These are phyloP conservation scores for Leucoma salicis DNA, from an alignment of 2,888 invertebrate genomes.

Conservation along the genomic window DNA sequence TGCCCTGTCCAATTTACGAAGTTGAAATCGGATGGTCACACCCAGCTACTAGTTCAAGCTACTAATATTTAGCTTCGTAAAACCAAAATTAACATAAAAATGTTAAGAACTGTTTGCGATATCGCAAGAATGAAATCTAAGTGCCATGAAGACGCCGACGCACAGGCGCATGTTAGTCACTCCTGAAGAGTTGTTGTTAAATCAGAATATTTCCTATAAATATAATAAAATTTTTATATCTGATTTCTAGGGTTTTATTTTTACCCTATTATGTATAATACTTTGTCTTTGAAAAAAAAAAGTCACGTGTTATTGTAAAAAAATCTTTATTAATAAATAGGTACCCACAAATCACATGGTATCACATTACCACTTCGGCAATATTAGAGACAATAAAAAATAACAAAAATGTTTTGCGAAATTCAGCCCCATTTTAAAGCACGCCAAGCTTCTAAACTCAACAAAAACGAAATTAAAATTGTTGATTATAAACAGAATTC, in stretches of 20 bases:
- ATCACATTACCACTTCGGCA: constrained; percentile 55
- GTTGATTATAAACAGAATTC: too few species aligned
- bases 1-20: constrained; percentile 26
- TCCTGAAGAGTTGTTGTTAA: constrained; percentile 67
- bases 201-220: constrained; percentile 82
- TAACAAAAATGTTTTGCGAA: too few species aligned
- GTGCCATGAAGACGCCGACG: constrained; percentile 59
- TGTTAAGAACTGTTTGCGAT: constrained; percentile 3
- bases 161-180: constrained; percentile 46
- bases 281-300: background rate
- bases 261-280: too few species aligned
- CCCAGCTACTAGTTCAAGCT: constrained; percentile 20
- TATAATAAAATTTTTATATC: constrained; percentile 81
- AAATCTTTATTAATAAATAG: constrained; percentile 58
- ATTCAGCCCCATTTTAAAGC: too few species aligned
- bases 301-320: constrained; percentile 1
- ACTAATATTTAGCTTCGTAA: constrained; percentile 24
- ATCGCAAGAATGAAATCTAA: constrained; percentile 29
- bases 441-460: too few species aligned
- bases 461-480: too few species aligned
- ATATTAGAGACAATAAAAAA: constrained; percentile 11
- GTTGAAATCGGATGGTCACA: constrained; percentile 18
- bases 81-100: background rate
- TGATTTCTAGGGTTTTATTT: constrained; percentile 61
- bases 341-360: constrained; percentile 62